These are phyloP conservation scores for Macrosteles quadrilineatus DNA, from an alignment of 1,140 invertebrate genomes.

Conservation along the genomic window DNA sequence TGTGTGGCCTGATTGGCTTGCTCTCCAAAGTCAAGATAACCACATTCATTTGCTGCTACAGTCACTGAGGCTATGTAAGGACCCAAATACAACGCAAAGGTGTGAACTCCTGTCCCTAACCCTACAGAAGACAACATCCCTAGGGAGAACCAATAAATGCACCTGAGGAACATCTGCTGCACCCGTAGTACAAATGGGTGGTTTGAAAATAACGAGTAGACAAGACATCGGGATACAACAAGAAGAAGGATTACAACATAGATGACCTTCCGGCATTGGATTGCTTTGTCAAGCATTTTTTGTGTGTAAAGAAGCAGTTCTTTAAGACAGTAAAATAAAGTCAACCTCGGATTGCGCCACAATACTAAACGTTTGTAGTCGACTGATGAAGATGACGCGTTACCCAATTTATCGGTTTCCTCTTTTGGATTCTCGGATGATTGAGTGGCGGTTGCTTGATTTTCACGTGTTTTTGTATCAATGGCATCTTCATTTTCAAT, in stretches of 20 bases:
- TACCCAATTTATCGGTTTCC: too few species aligned
- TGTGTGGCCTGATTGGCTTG: slow-evolving; percentile 88
- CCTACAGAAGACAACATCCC: slow-evolving; percentile 97
- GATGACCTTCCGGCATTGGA: not conserved
- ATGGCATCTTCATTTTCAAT: too few species aligned
- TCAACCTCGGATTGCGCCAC: not conserved
- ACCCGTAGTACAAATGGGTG: too few species aligned
- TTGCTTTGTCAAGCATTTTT: not conserved
- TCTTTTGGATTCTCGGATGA: too few species aligned
- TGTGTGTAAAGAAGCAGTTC: not conserved
- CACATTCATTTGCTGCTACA: slow-evolving; percentile 96
- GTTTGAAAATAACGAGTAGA: too few species aligned
- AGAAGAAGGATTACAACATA: not conserved
- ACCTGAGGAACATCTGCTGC: slow-evolving; percentile 56
- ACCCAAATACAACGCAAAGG: slow-evolving; percentile 95
- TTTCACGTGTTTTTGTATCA: too few species aligned
- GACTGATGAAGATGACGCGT: too few species aligned
- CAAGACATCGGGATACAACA: too few species aligned
- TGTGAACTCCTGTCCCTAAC: slow-evolving; percentile 96
- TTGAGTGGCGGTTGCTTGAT: too few species aligned
- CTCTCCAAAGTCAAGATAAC: slow-evolving; percentile 89
- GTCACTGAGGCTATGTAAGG: slow-evolving; percentile 93
- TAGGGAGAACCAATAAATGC: slow-evolving; percentile 91
- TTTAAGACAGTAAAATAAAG: not conserved
- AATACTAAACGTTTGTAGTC: not conserved